phyloP scores from a whole-genome alignment of 2,113 vertebrate species.

The Paramisgurnus dabryanus region DNA sequence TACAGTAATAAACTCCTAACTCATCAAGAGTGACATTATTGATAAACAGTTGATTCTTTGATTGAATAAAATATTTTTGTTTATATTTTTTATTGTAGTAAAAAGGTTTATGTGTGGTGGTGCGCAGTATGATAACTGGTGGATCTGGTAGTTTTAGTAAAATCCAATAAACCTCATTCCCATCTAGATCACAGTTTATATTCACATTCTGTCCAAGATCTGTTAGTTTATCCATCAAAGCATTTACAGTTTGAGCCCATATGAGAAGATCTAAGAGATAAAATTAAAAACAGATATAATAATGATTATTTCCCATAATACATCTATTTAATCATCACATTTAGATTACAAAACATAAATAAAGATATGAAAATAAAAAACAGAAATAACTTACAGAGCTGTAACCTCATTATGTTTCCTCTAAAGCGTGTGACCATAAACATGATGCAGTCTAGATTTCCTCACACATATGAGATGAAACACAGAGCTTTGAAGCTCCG shows the following conservation, averaged over 20 bases:
- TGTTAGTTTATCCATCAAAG: neutral
- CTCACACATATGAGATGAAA: no score
- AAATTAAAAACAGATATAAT: neutral
- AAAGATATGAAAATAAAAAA: no score
- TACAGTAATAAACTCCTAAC: slow-evolving; percentile 1
- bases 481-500: no score
- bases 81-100: neutral
- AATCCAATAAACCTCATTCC: neutral
- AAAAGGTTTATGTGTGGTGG: accelerated
- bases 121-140: neutral
- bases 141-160: neutral
- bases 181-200: neutral
- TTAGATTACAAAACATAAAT: no score
- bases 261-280: neutral
- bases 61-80: neutral
- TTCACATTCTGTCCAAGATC: slow-evolving; percentile 5
- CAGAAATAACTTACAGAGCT: no score
- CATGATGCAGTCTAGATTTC: no score
- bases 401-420: no score
- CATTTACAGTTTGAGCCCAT: neutral
- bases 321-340: no score
- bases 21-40: neutral
- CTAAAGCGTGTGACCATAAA: no score
- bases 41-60: neutral
- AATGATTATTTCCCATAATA: no score